Conservation (phyloP, 2,888 invertebrate genomes). For the Cheilosia scutellata region DNA sequence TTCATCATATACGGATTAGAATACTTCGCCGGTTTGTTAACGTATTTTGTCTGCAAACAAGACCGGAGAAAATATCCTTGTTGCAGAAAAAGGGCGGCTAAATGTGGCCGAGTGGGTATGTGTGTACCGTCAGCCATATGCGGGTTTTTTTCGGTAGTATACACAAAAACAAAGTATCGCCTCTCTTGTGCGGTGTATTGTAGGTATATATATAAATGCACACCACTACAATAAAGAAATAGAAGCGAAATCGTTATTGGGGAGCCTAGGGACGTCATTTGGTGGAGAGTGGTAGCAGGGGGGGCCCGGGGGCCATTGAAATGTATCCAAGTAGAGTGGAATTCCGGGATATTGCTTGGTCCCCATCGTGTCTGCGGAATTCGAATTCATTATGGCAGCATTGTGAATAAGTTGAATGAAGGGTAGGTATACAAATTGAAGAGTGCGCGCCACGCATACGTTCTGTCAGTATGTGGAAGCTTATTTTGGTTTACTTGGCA, state of each 20-base stretch:
- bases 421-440: conserved; percentile 5
- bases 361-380: conserved; percentile 55
- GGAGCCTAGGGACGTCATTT: background rate
- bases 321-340: conserved; percentile 61
- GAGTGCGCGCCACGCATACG: conserved; percentile 16
- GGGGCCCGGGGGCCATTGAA: background rate
- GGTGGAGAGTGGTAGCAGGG: background rate
- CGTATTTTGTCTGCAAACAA: conserved; percentile 45
- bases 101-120: conserved; percentile 2
- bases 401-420: conserved; percentile 33
- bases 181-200: background rate
- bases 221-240: conserved; percentile 10
- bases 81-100: conserved; percentile 43
- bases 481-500: conserved; percentile 22
- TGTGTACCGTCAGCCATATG: conserved; percentile 16
- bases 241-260: conserved; percentile 31
- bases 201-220: conserved; percentile 18
- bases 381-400: conserved; percentile 53
- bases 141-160: conserved; percentile 7
- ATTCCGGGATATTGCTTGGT: conserved; percentile 54
- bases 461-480: background rate
- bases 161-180: conserved; percentile 3
- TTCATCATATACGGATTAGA: conserved; percentile 33
- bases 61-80: conserved; percentile 28
- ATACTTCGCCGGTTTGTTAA: conserved; percentile 24